Conservation (phyloP, 2,888 invertebrate species). For the Halocaridina rubra region DNA sequence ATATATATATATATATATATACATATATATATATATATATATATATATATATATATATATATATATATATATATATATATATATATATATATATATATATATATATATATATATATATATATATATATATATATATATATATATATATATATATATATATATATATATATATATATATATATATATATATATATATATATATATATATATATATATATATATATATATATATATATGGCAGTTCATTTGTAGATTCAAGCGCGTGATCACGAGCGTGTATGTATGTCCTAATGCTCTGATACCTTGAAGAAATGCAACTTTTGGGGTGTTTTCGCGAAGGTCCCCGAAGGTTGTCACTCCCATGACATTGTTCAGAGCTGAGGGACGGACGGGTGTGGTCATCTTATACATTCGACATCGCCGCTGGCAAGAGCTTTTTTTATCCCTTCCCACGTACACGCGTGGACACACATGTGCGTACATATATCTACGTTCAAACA, state of each 20-base stretch:
- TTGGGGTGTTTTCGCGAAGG: too few species aligned
- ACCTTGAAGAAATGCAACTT: too few species aligned
- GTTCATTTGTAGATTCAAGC: background rate
- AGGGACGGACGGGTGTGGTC: too few species aligned
- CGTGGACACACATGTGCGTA: too few species aligned
- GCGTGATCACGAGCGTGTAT: background rate
- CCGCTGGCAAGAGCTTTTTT: too few species aligned
- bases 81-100: background rate
- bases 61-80: constrained; percentile 10
- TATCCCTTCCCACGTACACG: too few species aligned
- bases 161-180: background rate
- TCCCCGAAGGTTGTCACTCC: too few species aligned
- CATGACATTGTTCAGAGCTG: too few species aligned
- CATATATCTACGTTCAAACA: too few species aligned
- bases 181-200: background rate
- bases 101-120: background rate
- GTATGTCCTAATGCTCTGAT: too few species aligned
- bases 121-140: background rate
- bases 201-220: background rate
- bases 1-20: constrained; percentile 1
- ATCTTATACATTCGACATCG: too few species aligned
- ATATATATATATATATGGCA: background rate
- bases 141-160: background rate
- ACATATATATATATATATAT: background rate
- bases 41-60: background rate